Evolutionary conservation across 2,888 invertebrate genomes (phyloP).

Genomic region (Cheiracanthium punctorium): DNA sequence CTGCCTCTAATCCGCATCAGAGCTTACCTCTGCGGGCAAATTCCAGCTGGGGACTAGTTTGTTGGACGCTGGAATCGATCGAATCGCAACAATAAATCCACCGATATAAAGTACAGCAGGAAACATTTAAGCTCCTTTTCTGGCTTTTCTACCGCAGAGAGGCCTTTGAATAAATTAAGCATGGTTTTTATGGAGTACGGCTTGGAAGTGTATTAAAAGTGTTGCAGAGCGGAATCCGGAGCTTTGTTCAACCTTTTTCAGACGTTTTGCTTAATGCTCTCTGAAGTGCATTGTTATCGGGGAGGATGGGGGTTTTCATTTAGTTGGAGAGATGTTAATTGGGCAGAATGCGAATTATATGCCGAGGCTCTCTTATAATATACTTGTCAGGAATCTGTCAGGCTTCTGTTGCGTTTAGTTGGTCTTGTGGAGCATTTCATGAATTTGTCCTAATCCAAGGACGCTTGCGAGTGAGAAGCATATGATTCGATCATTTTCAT

Average conservation of each 20-base stretch:
- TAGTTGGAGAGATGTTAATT: no score
- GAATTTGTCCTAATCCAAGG: no score
- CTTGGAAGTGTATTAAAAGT: background rate
- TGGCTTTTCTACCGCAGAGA: constrained; percentile 14
- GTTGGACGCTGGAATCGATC: background rate
- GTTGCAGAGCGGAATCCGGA: background rate
- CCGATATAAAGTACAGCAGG: constrained; percentile 50
- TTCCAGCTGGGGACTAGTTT: constrained; percentile 43
- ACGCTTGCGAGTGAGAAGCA: no score
- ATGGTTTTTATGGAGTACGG: constrained; percentile 27
- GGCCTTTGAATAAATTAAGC: constrained; percentile 63
- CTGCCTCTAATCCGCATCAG: constrained; percentile 51
- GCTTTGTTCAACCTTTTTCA: background rate
- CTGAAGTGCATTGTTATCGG: no score
- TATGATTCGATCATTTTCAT: no score
- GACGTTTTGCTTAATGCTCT: background rate
- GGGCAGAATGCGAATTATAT: no score
- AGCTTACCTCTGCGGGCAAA: constrained; percentile 23
- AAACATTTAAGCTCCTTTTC: constrained; percentile 50
- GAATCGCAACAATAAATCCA: constrained; percentile 40
- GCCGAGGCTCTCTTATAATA: no score
- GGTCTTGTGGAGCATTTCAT: no score
- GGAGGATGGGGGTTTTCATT: no score
- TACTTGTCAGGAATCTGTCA: no score
- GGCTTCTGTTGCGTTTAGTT: no score